These are phyloP conservation scores for Lamprologus sp. DNA, from an alignment of 2,113 vertebrate species.

Conservation along the genomic window DNA sequence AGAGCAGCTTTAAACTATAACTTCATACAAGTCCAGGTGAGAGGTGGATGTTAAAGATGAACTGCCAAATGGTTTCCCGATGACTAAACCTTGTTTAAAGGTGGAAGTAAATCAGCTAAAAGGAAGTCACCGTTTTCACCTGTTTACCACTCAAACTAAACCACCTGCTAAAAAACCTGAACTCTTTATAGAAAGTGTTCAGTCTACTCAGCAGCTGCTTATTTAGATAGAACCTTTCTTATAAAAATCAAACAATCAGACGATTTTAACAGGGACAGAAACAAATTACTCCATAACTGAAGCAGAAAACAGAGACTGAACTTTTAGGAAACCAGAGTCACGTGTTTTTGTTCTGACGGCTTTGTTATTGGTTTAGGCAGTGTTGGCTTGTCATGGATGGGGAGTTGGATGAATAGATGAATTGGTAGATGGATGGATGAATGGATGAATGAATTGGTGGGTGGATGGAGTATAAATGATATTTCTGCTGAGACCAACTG, in stretches of 20 bases:
- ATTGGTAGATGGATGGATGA: background rate
- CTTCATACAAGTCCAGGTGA: background rate
- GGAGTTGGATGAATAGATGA: background rate
- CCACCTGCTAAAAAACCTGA: background rate
- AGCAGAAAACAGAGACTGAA: background rate
- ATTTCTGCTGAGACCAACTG: background rate
- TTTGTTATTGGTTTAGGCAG: background rate
- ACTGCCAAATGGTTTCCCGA: background rate
- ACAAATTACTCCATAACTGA: background rate
- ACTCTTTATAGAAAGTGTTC: background rate
- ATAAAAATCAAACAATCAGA: background rate
- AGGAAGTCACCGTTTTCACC: background rate
- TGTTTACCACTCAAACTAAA: background rate
- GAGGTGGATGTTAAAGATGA: background rate
- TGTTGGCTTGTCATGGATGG: background rate
- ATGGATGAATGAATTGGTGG: background rate
- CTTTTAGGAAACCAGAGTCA: background rate
- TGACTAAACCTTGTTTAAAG: background rate
- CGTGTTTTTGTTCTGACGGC: background rate
- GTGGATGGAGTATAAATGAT: background rate
- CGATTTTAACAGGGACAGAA: background rate
- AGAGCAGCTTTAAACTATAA: background rate
- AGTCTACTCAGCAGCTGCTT: background rate
- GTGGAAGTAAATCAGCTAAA: background rate
- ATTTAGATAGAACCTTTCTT: background rate